Evolutionary conservation across 2,113 vertebrate genomes (phyloP).

Genomic region (pig (Sus scrofa)): T2T-Sscrofa CM000815.6:99717001-99717500

Average conservation of each 20-base stretch:
- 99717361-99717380: rapidly evolving
- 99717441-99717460: rapidly evolving
- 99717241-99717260: background rate
- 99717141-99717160: background rate
- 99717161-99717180: background rate
- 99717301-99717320: rapidly evolving
- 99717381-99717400: rapidly evolving
- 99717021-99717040: no score
- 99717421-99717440: background rate
- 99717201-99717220: background rate
- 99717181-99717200: background rate
- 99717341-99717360: rapidly evolving
- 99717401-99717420: background rate
- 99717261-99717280: rapidly evolving
- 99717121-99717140: no score
- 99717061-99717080: no score
- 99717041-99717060: no score
- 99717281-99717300: rapidly evolving
- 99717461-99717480: background rate
- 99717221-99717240: background rate
- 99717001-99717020: no score
- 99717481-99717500: background rate
- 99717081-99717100: no score
- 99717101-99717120: no score
- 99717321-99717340: rapidly evolving